Evolutionary conservation across 2,888 invertebrate species (phyloP).

Genomic region (Epinotia demarniana): DNA sequence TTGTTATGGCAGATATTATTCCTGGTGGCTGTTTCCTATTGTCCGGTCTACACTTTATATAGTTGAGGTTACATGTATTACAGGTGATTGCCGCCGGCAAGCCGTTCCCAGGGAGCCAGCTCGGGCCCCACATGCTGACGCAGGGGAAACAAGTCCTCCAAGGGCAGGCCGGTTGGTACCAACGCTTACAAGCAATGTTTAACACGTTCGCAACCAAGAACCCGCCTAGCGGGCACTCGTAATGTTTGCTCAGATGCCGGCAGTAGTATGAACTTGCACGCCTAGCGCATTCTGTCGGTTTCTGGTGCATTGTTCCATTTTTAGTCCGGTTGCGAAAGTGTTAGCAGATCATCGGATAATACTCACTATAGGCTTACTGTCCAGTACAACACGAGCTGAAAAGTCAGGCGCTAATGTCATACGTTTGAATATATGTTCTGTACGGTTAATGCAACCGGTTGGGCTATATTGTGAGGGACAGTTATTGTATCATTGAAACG

Average conservation of each 20-base stretch:
- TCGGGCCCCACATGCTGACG: slow-evolving; percentile 92
- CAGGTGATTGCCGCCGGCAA: slow-evolving; percentile 93
- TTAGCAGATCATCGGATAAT: not conserved
- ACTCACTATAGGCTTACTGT: not conserved
- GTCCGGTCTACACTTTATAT: not conserved
- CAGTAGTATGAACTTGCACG: too few species aligned
- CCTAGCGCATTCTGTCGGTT: too few species aligned
- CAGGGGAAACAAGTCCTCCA: slow-evolving; percentile 90
- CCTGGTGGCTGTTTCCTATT: not conserved
- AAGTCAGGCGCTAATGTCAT: not conserved
- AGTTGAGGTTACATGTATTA: not conserved
- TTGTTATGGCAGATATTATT: too few species aligned
- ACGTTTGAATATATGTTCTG: not conserved
- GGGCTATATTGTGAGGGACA: not conserved
- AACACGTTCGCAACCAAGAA: too few species aligned
- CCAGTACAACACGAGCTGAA: not conserved
- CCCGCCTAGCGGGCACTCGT: too few species aligned
- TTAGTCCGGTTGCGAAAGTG: too few species aligned
- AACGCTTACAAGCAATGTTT: slow-evolving; percentile 21
- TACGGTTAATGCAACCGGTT: not conserved
- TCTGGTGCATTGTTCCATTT: too few species aligned
- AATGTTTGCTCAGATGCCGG: too few species aligned
- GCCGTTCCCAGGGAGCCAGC: slow-evolving; percentile 91
- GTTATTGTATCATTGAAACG: not conserved
- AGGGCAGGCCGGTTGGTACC: slow-evolving; percentile 84